Evolutionary conservation across 2,797 vertebrate genomes (phyloP).

Genomic region (Melanotaenia nigrans): DNA sequence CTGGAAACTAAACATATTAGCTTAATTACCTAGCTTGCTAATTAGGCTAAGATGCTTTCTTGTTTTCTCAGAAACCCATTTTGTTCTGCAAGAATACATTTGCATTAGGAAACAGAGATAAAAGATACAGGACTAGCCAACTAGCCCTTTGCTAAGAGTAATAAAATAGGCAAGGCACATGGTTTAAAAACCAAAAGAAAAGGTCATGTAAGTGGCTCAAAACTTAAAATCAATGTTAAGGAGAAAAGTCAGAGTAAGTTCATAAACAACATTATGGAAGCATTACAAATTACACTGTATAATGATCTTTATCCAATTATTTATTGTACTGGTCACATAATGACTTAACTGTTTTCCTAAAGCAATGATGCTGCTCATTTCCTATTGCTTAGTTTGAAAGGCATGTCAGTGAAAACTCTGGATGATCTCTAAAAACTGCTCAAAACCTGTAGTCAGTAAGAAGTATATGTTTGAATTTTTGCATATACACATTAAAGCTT

Average conservation of each 20-base stretch:
- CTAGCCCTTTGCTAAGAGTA: too few species aligned
- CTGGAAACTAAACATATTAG: neutral
- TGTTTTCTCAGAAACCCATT: neutral
- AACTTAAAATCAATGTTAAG: neutral
- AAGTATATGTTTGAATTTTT: too few species aligned
- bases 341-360: constrained; percentile 7
- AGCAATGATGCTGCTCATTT: neutral
- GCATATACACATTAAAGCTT: too few species aligned
- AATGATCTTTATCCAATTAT: neutral
- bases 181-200: too few species aligned
- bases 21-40: neutral
- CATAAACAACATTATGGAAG: neutral
- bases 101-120: too few species aligned
- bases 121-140: too few species aligned
- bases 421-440: neutral
- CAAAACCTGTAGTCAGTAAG: neutral
- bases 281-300: neutral
- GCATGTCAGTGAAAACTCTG: neutral
- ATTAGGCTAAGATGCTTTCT: neutral
- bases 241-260: constrained; percentile 6
- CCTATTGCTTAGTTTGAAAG: neutral
- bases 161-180: too few species aligned
- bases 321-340: neutral
- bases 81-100: neutral
- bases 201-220: neutral